Evolutionary conservation across 92 coral and sea anemone species (phyloP).

Genomic region (Epizoanthus illoricatus): DNA sequence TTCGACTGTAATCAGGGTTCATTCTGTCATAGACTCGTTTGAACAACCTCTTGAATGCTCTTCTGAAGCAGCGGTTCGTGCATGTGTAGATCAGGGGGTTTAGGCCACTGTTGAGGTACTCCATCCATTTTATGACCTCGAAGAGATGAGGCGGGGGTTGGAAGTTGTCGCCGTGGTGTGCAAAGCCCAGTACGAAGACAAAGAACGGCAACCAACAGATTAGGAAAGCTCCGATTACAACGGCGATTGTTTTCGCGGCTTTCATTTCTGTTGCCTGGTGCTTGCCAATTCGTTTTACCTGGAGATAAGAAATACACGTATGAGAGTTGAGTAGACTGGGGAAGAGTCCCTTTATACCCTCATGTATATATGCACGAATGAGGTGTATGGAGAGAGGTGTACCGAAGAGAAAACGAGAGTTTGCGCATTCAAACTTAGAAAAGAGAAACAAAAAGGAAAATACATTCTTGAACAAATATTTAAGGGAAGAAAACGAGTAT

Average conservation of each 20-base stretch:
- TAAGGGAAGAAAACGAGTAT: too few relatives aligned
- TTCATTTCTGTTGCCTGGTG: conserved; percentile 82
- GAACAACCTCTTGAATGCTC: conserved; percentile 74
- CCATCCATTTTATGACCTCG: conserved; percentile 80
- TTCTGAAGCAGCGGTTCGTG: conserved; percentile 76
- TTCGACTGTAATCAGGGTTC: conserved; percentile 49
- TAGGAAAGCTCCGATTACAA: conserved; percentile 86
- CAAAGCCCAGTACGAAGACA: conserved; percentile 62
- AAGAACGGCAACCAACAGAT: conserved; percentile 88
- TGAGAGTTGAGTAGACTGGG: too few relatives aligned
- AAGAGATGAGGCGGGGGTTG: conserved; percentile 48
- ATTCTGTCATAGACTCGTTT: conserved; percentile 49
- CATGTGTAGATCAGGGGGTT: conserved; percentile 88
- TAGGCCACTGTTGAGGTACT: conserved; percentile 77
- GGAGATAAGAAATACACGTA: background rate
- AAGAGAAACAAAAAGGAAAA: too few relatives aligned
- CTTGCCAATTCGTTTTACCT: conserved; percentile 62
- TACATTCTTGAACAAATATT: too few relatives aligned
- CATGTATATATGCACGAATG: too few relatives aligned
- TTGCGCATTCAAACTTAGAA: too few relatives aligned
- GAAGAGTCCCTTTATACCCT: too few relatives aligned
- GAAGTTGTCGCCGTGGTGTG: conserved; percentile 37
- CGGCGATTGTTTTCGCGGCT: conserved; percentile 87
- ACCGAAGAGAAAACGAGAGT: too few relatives aligned
- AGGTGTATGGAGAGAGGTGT: too few relatives aligned